These are phyloP conservation scores for Amniataba percoides DNA, from an alignment of 2,797 vertebrate species.

Conservation along the genomic window DNA sequence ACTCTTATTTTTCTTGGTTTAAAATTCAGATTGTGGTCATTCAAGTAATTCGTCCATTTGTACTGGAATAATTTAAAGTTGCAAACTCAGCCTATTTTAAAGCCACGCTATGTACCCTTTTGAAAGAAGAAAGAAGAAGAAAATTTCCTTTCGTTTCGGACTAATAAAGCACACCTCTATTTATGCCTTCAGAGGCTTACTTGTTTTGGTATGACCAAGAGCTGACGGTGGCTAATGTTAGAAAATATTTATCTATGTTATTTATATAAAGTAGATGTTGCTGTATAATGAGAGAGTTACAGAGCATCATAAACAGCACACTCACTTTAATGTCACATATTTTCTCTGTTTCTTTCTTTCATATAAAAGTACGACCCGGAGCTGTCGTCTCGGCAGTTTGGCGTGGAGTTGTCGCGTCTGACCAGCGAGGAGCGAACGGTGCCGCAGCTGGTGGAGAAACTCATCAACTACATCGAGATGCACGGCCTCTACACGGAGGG, in stretches of 20 bases:
- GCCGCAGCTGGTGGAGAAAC: constrained; percentile 94
- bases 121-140: neutral
- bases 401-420: constrained; percentile 93
- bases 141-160: neutral
- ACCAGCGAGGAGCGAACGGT: constrained; percentile 93
- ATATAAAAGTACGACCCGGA: constrained; percentile 90
- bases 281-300: no score
- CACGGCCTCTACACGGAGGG: constrained; percentile 97
- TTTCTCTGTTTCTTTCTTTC: neutral
- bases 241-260: neutral
- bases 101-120: neutral
- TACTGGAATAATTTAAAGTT: neutral
- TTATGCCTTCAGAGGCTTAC: no score
- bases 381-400: constrained; percentile 92
- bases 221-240: neutral
- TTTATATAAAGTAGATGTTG: no score
- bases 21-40: neutral
- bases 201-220: neutral
- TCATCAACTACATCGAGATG: constrained; percentile 98
- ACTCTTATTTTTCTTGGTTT: neutral
- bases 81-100: neutral
- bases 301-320: neutral
- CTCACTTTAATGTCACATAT: neutral
- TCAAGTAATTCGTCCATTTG: neutral
- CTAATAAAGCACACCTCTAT: neutral